A percentile compares a stretch with the other conserved stretches of the same genome.
Conservation (phyloP, 2,797 vertebrate genomes). For the Sciurus carolinensis region DNA sequence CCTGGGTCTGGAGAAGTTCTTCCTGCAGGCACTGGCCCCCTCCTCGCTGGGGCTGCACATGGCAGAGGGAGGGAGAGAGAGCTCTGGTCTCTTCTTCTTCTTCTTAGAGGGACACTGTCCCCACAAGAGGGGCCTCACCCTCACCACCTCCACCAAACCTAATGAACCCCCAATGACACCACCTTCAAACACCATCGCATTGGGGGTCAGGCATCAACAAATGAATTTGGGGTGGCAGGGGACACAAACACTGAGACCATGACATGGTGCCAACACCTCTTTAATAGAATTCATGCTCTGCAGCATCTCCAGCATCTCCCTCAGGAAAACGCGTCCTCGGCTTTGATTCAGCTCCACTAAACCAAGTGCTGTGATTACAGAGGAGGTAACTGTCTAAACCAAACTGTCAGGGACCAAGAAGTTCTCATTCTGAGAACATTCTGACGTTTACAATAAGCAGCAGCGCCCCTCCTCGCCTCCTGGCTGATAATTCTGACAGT, state of each 20-base stretch:
- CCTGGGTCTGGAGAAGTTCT: not conserved
- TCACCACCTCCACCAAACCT: not conserved
- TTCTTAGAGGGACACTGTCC: not conserved
- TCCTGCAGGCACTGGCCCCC: not conserved
- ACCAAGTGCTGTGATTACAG: not conserved
- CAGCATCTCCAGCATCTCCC: too few species aligned
- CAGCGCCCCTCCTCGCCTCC: not conserved
- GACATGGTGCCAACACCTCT: not conserved
- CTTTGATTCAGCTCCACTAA: not conserved
- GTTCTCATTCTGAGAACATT: too few species aligned
- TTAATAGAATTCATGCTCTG: not conserved
- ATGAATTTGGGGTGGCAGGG: not conserved
- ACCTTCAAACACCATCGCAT: not conserved
- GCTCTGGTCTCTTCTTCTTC: not conserved
- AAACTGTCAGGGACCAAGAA: not conserved
- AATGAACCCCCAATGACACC: not conserved
- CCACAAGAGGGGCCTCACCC: not conserved
- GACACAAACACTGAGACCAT: not conserved
- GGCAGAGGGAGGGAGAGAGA: too few species aligned
- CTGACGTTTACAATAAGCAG: too few species aligned
- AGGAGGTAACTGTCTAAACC: not conserved
- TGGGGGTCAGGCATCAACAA: not conserved
- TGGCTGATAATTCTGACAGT: too few species aligned
- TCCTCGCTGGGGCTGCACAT: not conserved
- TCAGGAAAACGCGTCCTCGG: not conserved